Percentiles rank a stretch among this genome's conserved stretches.
These are phyloP conservation scores for Drosophila flavopinicola DNA, from an alignment of 2,888 invertebrate genomes.

Conservation along the genomic window DNA sequence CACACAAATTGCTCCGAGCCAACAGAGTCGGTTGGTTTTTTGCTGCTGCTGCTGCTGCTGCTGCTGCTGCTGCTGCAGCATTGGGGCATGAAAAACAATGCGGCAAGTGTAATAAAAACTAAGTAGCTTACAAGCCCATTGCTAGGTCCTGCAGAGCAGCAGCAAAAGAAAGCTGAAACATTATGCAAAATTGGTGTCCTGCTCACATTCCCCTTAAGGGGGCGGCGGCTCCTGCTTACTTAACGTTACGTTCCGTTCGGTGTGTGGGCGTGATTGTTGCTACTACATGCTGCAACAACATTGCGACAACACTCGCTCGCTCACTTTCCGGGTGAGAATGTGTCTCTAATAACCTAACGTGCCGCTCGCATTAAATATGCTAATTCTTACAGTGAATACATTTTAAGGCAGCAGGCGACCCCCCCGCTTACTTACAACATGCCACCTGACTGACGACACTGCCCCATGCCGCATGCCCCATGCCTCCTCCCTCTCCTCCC, in stretches of 20 bases:
- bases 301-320: conserved; percentile 9
- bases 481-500: conserved; percentile 6
- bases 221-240: conserved; percentile 53
- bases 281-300: conserved; percentile 62
- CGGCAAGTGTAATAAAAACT: conserved; percentile 79
- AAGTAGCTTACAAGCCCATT: conserved; percentile 78
- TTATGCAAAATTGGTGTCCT: conserved; percentile 72
- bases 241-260: too few relatives aligned
- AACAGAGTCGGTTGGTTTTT: conserved; percentile 2
- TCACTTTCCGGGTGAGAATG: conserved; percentile 63
- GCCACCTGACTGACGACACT: conserved; percentile 42
- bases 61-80: conserved; percentile 11
- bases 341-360: conserved; percentile 80
- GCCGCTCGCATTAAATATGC: conserved; percentile 80
- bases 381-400: conserved; percentile 80
- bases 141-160: conserved; percentile 25
- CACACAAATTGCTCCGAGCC: conserved; percentile 23
- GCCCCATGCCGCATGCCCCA: conserved; percentile 7
- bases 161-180: conserved; percentile 46
- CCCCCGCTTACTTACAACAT: conserved; percentile 26
- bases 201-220: conserved; percentile 2
- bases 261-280: conserved; percentile 63
- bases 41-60: conserved; percentile 3
- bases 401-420: conserved; percentile 61
- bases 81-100: conserved; percentile 73